Evolutionary conservation across 2,797 vertebrate genomes (phyloP).

Genomic region (Argya squamiceps): DNA sequence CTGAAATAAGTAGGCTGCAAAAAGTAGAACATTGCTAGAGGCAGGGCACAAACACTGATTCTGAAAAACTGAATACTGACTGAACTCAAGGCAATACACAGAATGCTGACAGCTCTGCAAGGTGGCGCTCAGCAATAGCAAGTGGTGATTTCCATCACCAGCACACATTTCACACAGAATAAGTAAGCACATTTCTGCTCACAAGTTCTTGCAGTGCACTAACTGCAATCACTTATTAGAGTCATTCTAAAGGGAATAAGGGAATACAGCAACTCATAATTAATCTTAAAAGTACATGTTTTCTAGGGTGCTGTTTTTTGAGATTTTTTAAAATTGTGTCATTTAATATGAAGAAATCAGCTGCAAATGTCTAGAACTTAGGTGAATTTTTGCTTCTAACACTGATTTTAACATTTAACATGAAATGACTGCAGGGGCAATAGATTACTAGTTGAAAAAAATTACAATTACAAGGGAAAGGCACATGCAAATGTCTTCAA

Average conservation of each 20-base stretch:
- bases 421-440: constrained; percentile 5
- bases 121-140: neutral
- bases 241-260: neutral
- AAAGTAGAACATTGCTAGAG: constrained; percentile 25
- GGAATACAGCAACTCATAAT: constrained; percentile 18
- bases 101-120: neutral
- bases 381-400: constrained; percentile 8
- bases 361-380: constrained; percentile 1
- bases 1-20: constrained; percentile 19
- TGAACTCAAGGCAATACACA: neutral
- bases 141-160: neutral
- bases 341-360: constrained; percentile 28
- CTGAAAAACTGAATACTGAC: constrained; percentile 27
- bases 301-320: neutral
- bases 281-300: constrained; percentile 17
- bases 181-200: constrained; percentile 7
- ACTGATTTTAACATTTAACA: constrained; percentile 49
- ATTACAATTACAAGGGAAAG: constrained; percentile 50
- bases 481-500: constrained; percentile 64
- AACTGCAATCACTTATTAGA: constrained; percentile 7
- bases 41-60: constrained; percentile 23
- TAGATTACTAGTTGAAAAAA: constrained; percentile 30
- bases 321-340: neutral
- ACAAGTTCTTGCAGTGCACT: constrained; percentile 20
- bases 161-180: neutral